Conservation (phyloP, 2,113 vertebrate species). For the Engraulis encrasicolus region DNA sequence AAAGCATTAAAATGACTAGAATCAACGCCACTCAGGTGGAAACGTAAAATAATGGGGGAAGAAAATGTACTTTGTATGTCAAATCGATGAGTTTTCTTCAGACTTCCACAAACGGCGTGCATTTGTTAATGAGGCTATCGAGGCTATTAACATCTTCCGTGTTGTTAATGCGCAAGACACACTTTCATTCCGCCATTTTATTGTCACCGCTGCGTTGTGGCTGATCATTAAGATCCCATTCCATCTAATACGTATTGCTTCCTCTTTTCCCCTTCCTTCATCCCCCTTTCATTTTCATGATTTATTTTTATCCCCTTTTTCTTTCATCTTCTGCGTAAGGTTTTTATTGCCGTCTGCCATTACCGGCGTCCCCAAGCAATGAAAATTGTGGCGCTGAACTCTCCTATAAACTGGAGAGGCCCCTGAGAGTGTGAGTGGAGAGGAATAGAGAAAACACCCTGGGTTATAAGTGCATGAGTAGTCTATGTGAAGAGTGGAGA, state of each 20-base stretch:
- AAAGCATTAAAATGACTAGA: neutral
- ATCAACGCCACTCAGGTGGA: neutral
- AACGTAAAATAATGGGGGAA: neutral
- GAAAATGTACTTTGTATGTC: neutral
- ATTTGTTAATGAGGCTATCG: conserved; percentile 24
- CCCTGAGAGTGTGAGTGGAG: neutral
- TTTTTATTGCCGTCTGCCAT: conserved; percentile 3
- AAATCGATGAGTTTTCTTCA: neutral
- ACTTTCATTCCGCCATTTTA: conserved; percentile 22
- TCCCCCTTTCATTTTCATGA: neutral
- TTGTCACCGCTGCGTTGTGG: conserved; percentile 5
- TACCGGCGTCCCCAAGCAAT: neutral
- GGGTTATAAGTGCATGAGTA: neutral
- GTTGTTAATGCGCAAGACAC: neutral
- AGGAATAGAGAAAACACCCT: neutral
- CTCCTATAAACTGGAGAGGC: neutral
- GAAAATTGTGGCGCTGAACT: neutral
- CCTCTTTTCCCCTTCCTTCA: no score
- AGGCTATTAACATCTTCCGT: conserved; percentile 24
- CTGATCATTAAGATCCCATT: conserved; percentile 25
- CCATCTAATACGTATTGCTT: no score
- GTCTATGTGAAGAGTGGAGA: neutral
- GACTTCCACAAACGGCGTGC: conserved; percentile 12
- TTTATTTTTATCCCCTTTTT: neutral
- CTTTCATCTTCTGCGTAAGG: neutral